Evolutionary conservation across 2,888 invertebrate species (phyloP), one percentile per base, ranked within the genome.

Genomic region (Tetragonisca angustula): DNA sequence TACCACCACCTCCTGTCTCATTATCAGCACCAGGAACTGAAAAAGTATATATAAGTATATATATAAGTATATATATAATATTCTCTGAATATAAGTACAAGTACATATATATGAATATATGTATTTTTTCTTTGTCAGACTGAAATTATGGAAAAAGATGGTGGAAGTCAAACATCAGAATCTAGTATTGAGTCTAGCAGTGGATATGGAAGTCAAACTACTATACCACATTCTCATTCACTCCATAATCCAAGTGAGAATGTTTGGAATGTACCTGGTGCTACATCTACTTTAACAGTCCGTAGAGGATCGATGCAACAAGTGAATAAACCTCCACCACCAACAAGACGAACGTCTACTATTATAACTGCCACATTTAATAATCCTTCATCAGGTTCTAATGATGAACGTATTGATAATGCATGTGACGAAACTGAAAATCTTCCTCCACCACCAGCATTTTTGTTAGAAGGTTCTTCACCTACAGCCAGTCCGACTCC

Each of bases 271-370:
- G 87, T 91, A 75, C 86, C 90, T 83, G 91, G 86, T 76, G 91
- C 91, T 59, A 84, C 88, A 24, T 89, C 90, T 36, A 92, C 91
- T 70, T 92, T 94, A 59, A 91, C 95, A 92, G 95, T 94, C 93
- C 96, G 97, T 92, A 96, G 92, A 93, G 96, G 91, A 94, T 97
- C 95, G 93, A 96, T 91, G 94, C 96, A 74, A 94, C 95, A 87
- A 95, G 95, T 89, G 96, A 97, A 87, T 94, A 98, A 98, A 59
- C 97, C 98, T 84, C 93, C 92, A 24, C 98, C 98, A 56, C 98
- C 98, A 0, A 97, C 98, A 67, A 95, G 98, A 73, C 95, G 98
- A 62, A 98, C 98, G 0, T 97, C 98, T 0, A 96, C 96, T 19
- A 96, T 96, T 77, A 95, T 96, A 32, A 87, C 79, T 76, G 80